Base-by-base conservation (phyloP, 2,113 vertebrate species). In the Trinectes maculatus region DNA sequence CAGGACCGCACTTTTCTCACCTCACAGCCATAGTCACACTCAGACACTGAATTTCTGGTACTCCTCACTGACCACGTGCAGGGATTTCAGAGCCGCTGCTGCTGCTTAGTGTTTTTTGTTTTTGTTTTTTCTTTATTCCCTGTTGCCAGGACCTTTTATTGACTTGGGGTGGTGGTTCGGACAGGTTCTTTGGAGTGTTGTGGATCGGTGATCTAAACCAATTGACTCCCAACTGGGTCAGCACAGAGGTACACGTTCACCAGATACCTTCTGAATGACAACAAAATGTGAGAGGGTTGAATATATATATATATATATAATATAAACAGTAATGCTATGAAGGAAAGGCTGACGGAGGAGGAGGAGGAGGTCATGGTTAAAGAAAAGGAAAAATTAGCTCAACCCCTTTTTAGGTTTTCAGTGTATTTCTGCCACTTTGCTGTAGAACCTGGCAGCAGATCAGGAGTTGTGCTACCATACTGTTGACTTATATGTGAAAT, bases 1-100 rank as follows among this genome's bases (percentile, higher is more conserved):
- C 49, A 22, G 54, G 39, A 53, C 49, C 0, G 2, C 64, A 80
- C 73, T 70, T 76, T 80, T 78, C 74, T 77, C 56, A 63, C 49
- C 51, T 81, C 43, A 46, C 64, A 51, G 33, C 65, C 55, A 73
- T 28, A 70, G 25, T 68, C 72, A 34, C 42, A 61, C 69, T 66
- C 16, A 13, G 58, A 79, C 69, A 65, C 60, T 77, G 74, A 75
- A 54, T 75, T 66, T 74, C 24, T 60, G 26, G 49, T 58, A 78
- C 71, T 43, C 68, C 58, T 74, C 66, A 51, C 15, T 43, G 55
- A 70, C 29, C 61, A 46, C 19, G 8, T 10, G 18, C 44, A 11
- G 61, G 67, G 43, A 44, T 68, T 74, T 77, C n/a, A 22, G 54
- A 51, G 52, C 43, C n/a, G n/a, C n/a, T 31, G 53, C 55, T 42